Conservation (phyloP, 1,140 invertebrate genomes). For the Campodea augens region DNA sequence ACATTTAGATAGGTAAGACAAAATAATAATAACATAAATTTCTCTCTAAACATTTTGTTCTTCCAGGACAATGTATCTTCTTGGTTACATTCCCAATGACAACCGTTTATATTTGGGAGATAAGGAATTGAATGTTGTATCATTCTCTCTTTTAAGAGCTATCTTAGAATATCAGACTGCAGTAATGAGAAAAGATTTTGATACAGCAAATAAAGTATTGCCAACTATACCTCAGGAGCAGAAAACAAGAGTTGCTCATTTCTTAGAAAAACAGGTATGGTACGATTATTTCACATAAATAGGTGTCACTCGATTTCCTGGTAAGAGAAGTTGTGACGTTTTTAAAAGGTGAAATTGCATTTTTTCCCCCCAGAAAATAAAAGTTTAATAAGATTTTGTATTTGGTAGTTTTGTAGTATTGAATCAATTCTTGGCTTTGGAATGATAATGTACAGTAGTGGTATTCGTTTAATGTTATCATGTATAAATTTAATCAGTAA, state of each 20-base stretch:
- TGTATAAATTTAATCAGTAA: too few species aligned
- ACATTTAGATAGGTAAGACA: conserved; percentile 63
- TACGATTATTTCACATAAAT: too few species aligned
- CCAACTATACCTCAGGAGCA: conserved; percentile 91
- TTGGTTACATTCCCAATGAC: conserved; percentile 94
- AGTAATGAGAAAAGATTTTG: conserved; percentile 95
- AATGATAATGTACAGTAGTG: too few species aligned
- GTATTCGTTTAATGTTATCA: too few species aligned
- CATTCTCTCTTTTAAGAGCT: conserved; percentile 59
- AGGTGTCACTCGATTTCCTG: too few species aligned
- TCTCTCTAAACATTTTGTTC: conserved; percentile 4
- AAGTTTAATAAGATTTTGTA: too few species aligned
- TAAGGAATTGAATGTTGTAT: conserved; percentile 92
- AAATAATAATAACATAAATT: not conserved
- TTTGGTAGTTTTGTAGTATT: too few species aligned
- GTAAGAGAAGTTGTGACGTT: too few species aligned
- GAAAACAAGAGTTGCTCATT: conserved; percentile 90
- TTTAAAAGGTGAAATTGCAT: too few species aligned
- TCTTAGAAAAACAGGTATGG: conserved; percentile 84
- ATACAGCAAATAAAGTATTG: conserved; percentile 84
- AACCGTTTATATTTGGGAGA: conserved; percentile 92
- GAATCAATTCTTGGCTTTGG: too few species aligned
- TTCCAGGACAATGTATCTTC: conserved; percentile 53
- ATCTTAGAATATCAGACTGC: conserved; percentile 98
- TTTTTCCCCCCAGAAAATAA: too few species aligned